Base-by-base conservation (phyloP, 2,113 vertebrate species). In the Catharus bicknelli region DNA sequence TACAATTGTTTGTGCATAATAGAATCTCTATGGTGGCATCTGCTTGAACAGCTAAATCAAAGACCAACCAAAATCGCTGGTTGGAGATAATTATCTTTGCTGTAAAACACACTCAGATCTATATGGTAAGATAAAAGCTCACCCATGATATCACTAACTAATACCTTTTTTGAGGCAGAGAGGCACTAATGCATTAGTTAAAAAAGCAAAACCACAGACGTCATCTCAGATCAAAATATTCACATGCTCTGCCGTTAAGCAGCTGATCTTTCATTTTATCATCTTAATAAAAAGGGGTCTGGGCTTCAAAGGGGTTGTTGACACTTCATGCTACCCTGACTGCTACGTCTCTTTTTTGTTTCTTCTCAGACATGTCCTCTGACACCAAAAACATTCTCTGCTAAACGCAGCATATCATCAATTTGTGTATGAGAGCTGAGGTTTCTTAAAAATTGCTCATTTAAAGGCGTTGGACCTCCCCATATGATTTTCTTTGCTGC, bases 1-100 rank as follows among this genome's bases (percentile, higher is more conserved):
- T 95, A 96, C 93, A 96, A 96, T 96, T 95, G 95, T 96, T 96
- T 93, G 93, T 88, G 90, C 85, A 91, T 95, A 96, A 96, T 96
- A 68, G 91, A 95, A 94, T 83, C 84, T 95, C 91, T 95, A 85
- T 91, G 94, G 88, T 95, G 94, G 96, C 95, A 96, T 94, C 91
- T 96, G 96, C 95, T 93, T 96, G 82, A 95, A 96, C 87, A 88
- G 91, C 82, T 94, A 95, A 95, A 96, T 96, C 96, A 96, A 96
- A 96, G 94, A 90, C 90, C 90, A 93, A 83, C 82, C 90, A 95
- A 91, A 94, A 95, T 91, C 80, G 25, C 88, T 88, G 90, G 85
- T 68, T 95, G 90, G 89, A 91, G 93, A 95, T 94, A 95, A 96
- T 96, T 96, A 94, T 90, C 90, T 81, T 81, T 88, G 90, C 93